Base-by-base conservation (phyloP, 2,888 invertebrate species). In the Nephrocerus scutellatus region DNA sequence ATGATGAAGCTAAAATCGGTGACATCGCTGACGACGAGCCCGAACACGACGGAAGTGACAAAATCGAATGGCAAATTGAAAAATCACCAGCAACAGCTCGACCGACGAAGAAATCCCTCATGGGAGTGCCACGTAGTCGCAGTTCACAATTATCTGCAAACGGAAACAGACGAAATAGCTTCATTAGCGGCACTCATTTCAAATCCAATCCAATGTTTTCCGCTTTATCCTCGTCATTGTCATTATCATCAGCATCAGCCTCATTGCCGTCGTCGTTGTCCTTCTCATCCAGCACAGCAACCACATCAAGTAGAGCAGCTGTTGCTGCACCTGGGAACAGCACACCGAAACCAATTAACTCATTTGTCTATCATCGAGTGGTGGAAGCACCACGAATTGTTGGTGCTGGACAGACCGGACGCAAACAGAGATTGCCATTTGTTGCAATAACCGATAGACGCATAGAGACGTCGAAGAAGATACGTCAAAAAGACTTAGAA, bases 391-490 rank as follows among this genome's bases (percentile, higher is more conserved):
- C 62, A 4, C 55, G 58, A 33, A 39, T 58, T 4, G 57, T 60
- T 20, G 61, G 60, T 18, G 52, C 56, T 10, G 58, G 59, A 15
- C 43, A 49, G 22, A 51, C 49, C 9, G 58, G 56, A 21, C 63
- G 57, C 13, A 66, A 66, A 44, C 66, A 67, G 47, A 59, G 64
- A 16, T 47, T 67, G 41, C 67, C 67, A 3, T 67, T 67, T 50
- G 67, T 67, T 37, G 67, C 67, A 43, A 67, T 67, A 41, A 67
- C 67, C 36, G 68, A 67, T 47, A 57, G 65, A 19, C 60, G 66
- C n/a, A 52, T 67, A 36, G 66, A 65, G 40, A 60, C 55, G 34
- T 51, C 61, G 14, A 57, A 59, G 46, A 63, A 57, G 49, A 38
- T 53, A 49, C 59, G 54, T 33, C 62, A 58, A 48, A 61, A 60